Conservation (phyloP, 1,140 invertebrate species). For the Camponotus floridanus region DNA sequence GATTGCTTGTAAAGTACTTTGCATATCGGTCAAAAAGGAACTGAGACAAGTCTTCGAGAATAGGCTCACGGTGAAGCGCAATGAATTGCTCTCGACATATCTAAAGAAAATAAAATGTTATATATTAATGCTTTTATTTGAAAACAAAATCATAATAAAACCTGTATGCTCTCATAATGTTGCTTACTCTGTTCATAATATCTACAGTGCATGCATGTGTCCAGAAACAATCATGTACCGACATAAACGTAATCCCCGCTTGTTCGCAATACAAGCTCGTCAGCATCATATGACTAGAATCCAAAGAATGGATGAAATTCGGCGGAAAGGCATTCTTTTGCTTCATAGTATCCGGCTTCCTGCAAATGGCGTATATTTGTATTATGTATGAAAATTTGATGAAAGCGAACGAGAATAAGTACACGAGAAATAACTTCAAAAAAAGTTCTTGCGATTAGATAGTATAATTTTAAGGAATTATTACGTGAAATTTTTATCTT, state of each 20-base stretch:
- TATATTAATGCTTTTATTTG: not conserved
- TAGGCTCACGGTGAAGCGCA: conserved; percentile 96
- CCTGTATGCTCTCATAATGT: not conserved
- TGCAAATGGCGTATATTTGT: conserved; percentile 81
- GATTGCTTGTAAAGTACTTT: conserved; percentile 67
- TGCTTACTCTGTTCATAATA: conserved; percentile 94
- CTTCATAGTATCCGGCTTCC: conserved; percentile 94
- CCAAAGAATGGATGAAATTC: conserved; percentile 99
- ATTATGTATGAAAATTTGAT: not conserved
- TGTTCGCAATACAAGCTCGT: conserved; percentile 95
- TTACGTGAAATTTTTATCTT: not conserved
- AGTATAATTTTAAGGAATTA: conserved; percentile 1
- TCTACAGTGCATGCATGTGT: conserved; percentile 96
- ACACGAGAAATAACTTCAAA: not conserved
- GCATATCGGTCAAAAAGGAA: conserved; percentile 90
- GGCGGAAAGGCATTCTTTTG: conserved; percentile 99
- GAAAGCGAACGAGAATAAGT: not conserved
- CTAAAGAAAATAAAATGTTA: conserved; percentile 85
- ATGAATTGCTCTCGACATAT: conserved; percentile 99
- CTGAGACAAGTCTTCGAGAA: conserved; percentile 95
- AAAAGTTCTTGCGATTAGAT: not conserved
- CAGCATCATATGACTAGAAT: conserved; percentile 99
- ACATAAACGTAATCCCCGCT: conserved; percentile 95
- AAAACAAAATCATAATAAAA: not conserved
- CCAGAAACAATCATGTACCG: conserved; percentile 99